Percentiles rank a stretch among this genome's conserved stretches.
Evolutionary conservation across 1,140 invertebrate genomes (phyloP).

Genomic region (Aplysia californica): DNA sequence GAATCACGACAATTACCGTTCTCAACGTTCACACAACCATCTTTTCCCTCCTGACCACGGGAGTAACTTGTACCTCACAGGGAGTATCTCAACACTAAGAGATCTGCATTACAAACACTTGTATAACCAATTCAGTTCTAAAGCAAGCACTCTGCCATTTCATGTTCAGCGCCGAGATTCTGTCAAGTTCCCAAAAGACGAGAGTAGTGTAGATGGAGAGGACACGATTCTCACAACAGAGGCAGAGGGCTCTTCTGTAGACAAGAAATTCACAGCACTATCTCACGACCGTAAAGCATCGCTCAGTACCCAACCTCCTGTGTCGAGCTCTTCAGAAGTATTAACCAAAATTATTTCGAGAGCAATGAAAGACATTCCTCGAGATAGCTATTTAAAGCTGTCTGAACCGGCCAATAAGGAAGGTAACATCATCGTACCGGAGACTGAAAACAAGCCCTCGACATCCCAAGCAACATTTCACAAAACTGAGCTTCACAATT

Average conservation of each 20-base stretch:
- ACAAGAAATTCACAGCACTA: too few species aligned
- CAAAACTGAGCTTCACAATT: not conserved
- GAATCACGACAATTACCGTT: not conserved
- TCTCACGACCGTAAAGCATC: too few species aligned
- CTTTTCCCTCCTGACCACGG: not conserved
- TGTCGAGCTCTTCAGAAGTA: too few species aligned
- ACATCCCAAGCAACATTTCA: too few species aligned
- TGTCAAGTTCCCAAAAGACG: not conserved
- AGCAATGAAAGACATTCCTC: too few species aligned
- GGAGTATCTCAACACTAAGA: constrained; percentile 5
- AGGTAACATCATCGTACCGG: too few species aligned
- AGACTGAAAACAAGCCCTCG: too few species aligned
- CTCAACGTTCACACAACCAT: not conserved
- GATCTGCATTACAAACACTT: constrained; percentile 13
- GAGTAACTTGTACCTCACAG: constrained; percentile 2
- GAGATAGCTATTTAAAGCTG: too few species aligned
- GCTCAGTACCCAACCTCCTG: too few species aligned
- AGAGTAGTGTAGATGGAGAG: not conserved
- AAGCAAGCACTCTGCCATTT: not conserved
- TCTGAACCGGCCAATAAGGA: too few species aligned
- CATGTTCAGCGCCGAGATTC: not conserved
- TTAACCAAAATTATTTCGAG: too few species aligned
- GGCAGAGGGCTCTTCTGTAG: not conserved
- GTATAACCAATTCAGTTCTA: not conserved
- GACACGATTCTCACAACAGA: not conserved